phyloP scores from a whole-genome alignment of 2,888 invertebrate genomes.

The Nephrotoma appendiculata region DNA sequence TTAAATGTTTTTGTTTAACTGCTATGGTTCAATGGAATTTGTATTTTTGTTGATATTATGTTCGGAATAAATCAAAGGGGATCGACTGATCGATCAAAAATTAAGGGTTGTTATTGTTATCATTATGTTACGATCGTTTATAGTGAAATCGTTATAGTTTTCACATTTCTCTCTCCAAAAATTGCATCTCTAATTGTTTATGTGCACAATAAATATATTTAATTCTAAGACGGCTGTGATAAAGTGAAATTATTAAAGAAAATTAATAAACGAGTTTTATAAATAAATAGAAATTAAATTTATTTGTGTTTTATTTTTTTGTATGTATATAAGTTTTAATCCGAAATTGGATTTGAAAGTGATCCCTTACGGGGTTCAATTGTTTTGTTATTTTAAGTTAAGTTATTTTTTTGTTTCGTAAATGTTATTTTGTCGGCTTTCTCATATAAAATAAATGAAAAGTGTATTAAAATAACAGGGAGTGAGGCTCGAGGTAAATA shows the following conservation, averaged over 20 bases:
- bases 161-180: not conserved
- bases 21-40: not conserved
- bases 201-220: not conserved
- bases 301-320: not conserved
- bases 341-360: conserved; percentile 6
- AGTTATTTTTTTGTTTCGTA: not conserved
- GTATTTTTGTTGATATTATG: not conserved
- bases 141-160: not conserved
- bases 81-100: not conserved
- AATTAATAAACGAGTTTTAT: not conserved
- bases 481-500: not conserved
- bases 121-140: not conserved
- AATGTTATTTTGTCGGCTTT: not conserved
- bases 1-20: not conserved
- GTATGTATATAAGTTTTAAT: not conserved
- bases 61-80: not conserved
- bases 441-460: not conserved
- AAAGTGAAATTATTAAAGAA: not conserved
- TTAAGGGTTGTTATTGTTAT: not conserved
- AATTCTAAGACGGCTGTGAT: not conserved
- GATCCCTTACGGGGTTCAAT: conserved; percentile 6
- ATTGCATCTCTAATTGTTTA: not conserved
- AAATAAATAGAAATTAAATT: conserved; percentile 5
- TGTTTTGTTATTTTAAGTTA: not conserved
- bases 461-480: not conserved